Evolutionary conservation across 2,888 invertebrate genomes (phyloP).

Genomic region (Drosophila kanekoi): DNA sequence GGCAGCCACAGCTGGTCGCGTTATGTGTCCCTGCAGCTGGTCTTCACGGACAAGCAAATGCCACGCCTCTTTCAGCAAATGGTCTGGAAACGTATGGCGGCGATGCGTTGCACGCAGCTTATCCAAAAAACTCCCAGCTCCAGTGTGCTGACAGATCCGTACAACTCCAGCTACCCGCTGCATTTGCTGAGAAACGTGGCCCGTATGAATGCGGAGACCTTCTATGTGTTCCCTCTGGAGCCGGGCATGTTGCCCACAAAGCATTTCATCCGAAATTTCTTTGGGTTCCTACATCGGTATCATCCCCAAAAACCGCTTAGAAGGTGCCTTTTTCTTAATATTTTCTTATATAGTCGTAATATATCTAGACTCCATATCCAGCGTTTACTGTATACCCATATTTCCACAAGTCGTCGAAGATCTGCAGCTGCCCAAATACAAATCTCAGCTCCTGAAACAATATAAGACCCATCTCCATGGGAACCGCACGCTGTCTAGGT

Average conservation of each 20-base stretch:
- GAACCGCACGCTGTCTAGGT: not conserved
- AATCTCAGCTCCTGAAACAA: constrained; percentile 19
- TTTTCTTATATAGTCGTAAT: too few species aligned
- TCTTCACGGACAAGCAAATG: constrained; percentile 26
- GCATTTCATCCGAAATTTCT: constrained; percentile 23
- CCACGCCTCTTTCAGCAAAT: constrained; percentile 6
- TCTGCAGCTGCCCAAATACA: constrained; percentile 23
- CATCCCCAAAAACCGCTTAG: not conserved
- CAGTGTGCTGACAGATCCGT: not conserved
- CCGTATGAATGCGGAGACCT: constrained; percentile 43
- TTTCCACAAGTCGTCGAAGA: constrained; percentile 20
- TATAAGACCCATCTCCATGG: constrained; percentile 9
- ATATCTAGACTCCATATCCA: not conserved
- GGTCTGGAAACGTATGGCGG: not conserved
- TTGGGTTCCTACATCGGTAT: constrained; percentile 8
- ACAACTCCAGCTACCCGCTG: constrained; percentile 26
- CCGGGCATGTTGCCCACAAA: constrained; percentile 34
- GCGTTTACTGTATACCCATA: constrained; percentile 49
- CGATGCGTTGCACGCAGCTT: not conserved
- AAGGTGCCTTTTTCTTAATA: constrained; percentile 21
- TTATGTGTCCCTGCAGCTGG: constrained; percentile 50
- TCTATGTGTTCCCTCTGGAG: constrained; percentile 40
- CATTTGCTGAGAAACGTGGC: constrained; percentile 51
- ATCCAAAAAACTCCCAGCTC: not conserved
- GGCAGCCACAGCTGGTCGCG: constrained; percentile 8